Conservation (phyloP, 2,797 vertebrate species). For the Anomalospiza imberbis region DNA sequence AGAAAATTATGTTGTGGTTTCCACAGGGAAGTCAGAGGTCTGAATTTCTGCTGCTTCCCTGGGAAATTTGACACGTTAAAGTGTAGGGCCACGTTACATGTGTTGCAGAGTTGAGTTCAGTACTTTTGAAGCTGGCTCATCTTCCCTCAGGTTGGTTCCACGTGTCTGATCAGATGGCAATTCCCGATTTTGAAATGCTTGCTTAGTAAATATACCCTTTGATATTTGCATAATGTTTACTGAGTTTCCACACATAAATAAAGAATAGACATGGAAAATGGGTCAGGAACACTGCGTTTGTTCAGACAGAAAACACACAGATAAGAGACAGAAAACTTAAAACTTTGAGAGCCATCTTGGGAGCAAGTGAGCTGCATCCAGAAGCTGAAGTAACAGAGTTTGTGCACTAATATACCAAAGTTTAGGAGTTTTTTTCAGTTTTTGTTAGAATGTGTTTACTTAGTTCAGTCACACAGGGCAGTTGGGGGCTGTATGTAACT, state of each 20-base stretch:
- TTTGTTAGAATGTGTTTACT: neutral
- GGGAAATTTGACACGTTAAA: neutral
- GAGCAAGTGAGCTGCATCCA: neutral
- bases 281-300: neutral
- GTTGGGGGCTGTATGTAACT: neutral
- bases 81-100: fast-evolving
- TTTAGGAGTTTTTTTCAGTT: neutral
- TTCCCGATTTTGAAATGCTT: constrained; percentile 35
- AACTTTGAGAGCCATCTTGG: neutral
- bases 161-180: neutral
- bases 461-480: neutral
- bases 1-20: neutral
- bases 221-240: constrained; percentile 50
- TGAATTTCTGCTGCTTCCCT: neutral
- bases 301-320: neutral
- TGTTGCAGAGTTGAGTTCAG: neutral
- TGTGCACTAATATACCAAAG: neutral
- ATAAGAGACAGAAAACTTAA: neutral
- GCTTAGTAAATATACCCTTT: constrained; percentile 63
- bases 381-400: neutral
- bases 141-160: neutral
- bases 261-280: neutral
- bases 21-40: neutral
- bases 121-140: neutral
- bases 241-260: constrained; percentile 44